Base-by-base conservation (phyloP, 2,113 vertebrate genomes). In the Pygoscelis antarcticus region DNA sequence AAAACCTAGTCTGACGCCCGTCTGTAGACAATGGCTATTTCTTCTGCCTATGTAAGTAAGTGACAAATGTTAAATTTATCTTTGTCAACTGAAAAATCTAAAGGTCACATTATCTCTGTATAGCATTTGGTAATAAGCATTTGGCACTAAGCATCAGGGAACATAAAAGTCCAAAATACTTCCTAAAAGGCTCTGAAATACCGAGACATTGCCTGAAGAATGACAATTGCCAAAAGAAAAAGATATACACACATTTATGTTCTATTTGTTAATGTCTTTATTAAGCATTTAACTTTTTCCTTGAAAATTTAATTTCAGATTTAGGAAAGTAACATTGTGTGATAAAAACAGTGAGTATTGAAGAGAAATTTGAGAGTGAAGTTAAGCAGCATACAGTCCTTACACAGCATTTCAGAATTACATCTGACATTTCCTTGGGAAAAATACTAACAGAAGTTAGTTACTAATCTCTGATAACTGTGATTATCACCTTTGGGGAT, bases 401-500 rank as follows among this genome's bases (percentile, higher is more conserved):
- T 69, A 51, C 10, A 69, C 13, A 72, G 11, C 13, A 72, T 76
- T 49, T 58, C 62, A 62, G 32, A 74, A 34, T 2, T 47, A 11
- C 12, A 52, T 40, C 9, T 40, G 27, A 75, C 76, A 78, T 58
- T 68, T 58, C 32, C 32, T 72, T 80, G n/a, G 10, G 22, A 78
- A 42, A 66, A 72, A 3, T 29, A 51, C 15, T 52, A 61, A 52
- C 13, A 36, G 21, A 79, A 79, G 13, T 51, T 65, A 11, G 5
- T 75, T 40, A 54, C 26, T 32, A 60, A 10, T 52, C 30, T 29
- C n/a, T 58, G 11, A 34, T 69, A 16, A 44, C 16, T 34, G 36
- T 0, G 1, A 82, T 40, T 70, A 36, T 22, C 0, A 0, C 14
- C n/a, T 85, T 49, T 76, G n/a, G 16, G 15, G 80, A 79, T 55